These are phyloP conservation scores for Varroa destructor DNA, from an alignment of 1,140 invertebrate species.

Conservation along the genomic window DNA sequence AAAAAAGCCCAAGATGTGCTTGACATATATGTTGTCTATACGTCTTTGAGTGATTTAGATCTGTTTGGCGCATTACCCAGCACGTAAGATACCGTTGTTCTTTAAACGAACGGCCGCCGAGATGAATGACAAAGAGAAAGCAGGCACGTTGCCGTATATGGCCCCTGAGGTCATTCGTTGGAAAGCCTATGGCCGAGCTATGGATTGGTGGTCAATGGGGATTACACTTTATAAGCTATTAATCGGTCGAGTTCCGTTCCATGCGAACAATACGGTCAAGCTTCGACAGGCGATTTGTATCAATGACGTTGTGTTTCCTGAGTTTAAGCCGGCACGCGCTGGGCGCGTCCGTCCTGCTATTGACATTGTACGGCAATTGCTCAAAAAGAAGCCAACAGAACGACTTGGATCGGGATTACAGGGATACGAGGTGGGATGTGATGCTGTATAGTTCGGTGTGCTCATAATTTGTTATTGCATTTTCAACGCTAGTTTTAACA, in stretches of 20 bases:
- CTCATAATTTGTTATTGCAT: too few species aligned
- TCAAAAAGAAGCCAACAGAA: conserved; percentile 2
- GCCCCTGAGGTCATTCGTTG: neutral
- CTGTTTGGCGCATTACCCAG: too few species aligned
- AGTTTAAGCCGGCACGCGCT: neutral
- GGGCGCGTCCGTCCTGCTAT: neutral
- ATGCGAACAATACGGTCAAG: neutral
- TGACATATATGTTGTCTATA: too few species aligned
- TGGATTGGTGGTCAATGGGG: conserved; percentile 27
- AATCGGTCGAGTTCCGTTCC: conserved; percentile 22
- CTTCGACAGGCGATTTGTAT: neutral
- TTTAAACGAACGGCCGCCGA: neutral
- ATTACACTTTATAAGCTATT: conserved; percentile 6
- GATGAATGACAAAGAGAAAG: conserved; percentile 17
- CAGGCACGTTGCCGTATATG: conserved; percentile 16
- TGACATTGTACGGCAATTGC: neutral
- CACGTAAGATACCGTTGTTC: neutral
- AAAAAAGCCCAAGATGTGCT: too few species aligned
- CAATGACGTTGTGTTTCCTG: conserved; percentile 3
- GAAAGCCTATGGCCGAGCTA: conserved; percentile 18
- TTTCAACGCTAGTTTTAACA: too few species aligned
- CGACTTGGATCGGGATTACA: neutral
- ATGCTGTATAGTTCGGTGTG: too few species aligned
- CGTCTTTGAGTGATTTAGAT: too few species aligned
- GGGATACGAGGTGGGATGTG: too few species aligned